Conservation (phyloP, 2,113 vertebrate species). For the Cryptoleucopteryx plumbea region DNA sequence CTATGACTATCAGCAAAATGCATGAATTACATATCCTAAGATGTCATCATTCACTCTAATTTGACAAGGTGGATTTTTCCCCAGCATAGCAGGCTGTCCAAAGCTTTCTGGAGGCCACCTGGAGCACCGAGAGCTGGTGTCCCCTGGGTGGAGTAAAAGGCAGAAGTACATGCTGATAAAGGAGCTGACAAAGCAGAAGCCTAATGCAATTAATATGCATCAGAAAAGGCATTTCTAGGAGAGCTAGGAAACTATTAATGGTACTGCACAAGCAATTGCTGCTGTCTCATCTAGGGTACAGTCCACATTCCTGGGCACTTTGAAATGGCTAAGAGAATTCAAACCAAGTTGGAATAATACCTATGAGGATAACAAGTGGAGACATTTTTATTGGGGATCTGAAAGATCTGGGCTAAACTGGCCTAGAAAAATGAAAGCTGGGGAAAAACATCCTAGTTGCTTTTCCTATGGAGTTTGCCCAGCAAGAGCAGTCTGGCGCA, state of each 20-base stretch:
- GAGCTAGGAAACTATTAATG: neutral
- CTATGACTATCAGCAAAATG: neutral
- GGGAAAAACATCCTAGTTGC: neutral
- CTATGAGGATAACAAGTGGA: neutral
- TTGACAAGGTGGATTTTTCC: neutral
- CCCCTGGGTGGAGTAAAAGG: neutral
- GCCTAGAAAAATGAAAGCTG: neutral
- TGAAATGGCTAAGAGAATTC: neutral
- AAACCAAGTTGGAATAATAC: neutral
- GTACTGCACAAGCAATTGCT: neutral
- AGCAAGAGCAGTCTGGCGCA: neutral
- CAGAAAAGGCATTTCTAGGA: neutral
- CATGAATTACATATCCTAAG: neutral
- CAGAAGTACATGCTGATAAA: neutral
- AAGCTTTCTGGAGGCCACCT: neutral
- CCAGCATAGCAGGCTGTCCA: neutral
- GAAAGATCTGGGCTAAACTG: neutral
- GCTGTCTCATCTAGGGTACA: neutral
- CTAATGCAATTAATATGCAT: neutral
- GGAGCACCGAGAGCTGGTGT: neutral
- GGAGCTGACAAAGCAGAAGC: slow-evolving; percentile 9
- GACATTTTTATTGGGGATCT: neutral
- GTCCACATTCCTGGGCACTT: neutral
- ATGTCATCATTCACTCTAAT: neutral
- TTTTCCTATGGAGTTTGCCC: neutral